Evolutionary conservation across 2,888 invertebrate species (phyloP), one percentile per base, ranked within the genome.

Genomic region (Heliconius hortense): DNA sequence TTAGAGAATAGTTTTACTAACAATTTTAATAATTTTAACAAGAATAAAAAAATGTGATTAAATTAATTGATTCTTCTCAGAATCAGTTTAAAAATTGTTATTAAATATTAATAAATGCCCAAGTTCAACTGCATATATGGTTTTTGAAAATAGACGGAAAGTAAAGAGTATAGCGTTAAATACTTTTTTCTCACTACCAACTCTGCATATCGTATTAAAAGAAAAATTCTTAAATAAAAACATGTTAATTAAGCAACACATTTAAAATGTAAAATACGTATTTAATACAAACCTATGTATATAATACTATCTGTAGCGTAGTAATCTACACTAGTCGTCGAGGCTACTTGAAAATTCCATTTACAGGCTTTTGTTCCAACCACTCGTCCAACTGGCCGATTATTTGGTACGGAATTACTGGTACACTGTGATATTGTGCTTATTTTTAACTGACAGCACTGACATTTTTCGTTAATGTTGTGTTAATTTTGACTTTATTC

Each of bases 301-400:
- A 67, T 73, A 59, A 66, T 53, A 78, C 68, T 73, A 76, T 73
- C 73, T 63, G 76, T 77, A 76, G 72, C 69, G 64, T 53, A 74
- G 66, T 66, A 66, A 66, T 66, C 69, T 73, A 76, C 63, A 67
- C 72, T 67, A 73, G 70, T 76, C 28, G 67, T 75, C 60, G 76
- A 75, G 66, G 62, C 82, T 81, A 83, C 86, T 85, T 83, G 83
- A 86, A 86, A 86, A 86, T 85, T 86, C 86, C 85, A 86, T 86
- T 86, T 86, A 83, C 83, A 76, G 80, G 77, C 82, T 85, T 86
- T 85, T 86, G 86, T 86, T 82, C 81, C 81, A 69, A 76, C 74
- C 80, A 80, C 82, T 82, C 82, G 79, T 75, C 80, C 82, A 78
- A 81, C 83, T 84, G 85, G 83, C 86, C 84, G 83, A 85, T 86